phyloP scores from a whole-genome alignment of 2,888 invertebrate genomes.

The Zhuqinia jingwanae region DNA sequence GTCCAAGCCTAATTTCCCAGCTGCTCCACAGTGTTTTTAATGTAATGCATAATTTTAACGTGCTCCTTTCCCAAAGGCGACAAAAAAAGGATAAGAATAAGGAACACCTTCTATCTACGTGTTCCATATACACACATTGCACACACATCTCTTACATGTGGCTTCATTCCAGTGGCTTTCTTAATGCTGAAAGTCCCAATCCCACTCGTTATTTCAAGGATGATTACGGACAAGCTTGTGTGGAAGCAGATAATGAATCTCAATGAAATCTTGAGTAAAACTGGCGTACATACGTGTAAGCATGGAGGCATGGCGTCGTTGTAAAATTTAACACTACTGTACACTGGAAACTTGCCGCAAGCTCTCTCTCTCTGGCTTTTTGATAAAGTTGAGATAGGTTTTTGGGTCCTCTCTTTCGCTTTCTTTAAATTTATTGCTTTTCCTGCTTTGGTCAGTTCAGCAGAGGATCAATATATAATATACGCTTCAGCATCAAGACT shows the following conservation, averaged over 20 bases:
- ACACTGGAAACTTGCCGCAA: too few relatives aligned
- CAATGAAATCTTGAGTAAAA: constrained; percentile 63
- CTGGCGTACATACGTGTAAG: constrained; percentile 3
- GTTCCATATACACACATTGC: neutral
- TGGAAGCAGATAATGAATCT: constrained; percentile 68
- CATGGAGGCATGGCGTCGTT: constrained; percentile 4
- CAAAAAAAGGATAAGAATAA: constrained; percentile 44
- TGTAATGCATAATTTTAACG: constrained; percentile 72
- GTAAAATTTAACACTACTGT: neutral
- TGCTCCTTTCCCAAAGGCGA: constrained; percentile 57
- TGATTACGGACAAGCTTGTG: constrained; percentile 66
- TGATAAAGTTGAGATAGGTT: constrained; percentile 9
- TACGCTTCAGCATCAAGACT: neutral
- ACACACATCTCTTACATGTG: too few relatives aligned
- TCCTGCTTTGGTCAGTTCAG: neutral
- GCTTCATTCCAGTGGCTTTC: constrained; percentile 29
- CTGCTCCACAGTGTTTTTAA: constrained; percentile 58
- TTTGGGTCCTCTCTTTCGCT: neutral
- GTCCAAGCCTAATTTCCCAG: constrained; percentile 71
- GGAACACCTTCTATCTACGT: constrained; percentile 50
- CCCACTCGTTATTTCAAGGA: constrained; percentile 71
- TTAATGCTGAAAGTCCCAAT: constrained; percentile 61
- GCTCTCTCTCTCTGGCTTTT: too few relatives aligned
- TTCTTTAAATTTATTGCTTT: neutral
- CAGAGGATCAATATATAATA: neutral